These are phyloP conservation scores for Torymus texanus DNA, from an alignment of 2,888 invertebrate species.

Conservation along the genomic window DNA sequence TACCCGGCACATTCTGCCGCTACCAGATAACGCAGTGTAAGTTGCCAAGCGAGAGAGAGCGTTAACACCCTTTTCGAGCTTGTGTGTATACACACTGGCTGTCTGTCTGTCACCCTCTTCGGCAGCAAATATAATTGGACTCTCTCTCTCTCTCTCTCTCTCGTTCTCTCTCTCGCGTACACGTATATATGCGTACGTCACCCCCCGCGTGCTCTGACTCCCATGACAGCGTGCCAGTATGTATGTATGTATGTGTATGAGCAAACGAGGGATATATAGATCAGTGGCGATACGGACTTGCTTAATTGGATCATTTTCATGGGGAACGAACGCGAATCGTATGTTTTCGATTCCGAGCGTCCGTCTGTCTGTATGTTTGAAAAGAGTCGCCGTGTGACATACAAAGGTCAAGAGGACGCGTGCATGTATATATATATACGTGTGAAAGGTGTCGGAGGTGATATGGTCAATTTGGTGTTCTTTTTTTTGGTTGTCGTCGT, in stretches of 20 bases:
- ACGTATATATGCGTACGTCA: neutral
- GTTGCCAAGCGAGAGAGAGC: constrained; percentile 65
- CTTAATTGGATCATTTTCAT: constrained; percentile 73
- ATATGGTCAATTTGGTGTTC: constrained; percentile 18
- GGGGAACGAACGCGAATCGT: constrained; percentile 64
- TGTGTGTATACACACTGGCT: neutral
- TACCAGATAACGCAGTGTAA: constrained; percentile 73
- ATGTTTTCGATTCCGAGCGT: neutral
- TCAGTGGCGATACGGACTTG: constrained; percentile 13
- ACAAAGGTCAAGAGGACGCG: too few species aligned
- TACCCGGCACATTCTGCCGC: constrained; percentile 70
- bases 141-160: constrained; percentile 4
- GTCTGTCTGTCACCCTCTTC: constrained; percentile 32
- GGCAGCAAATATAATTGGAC: neutral
- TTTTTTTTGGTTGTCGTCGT: neutral
- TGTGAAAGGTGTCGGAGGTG: neutral
- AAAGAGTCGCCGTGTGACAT: too few species aligned
- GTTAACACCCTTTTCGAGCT: constrained; percentile 65
- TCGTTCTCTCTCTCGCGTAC: constrained; percentile 1
- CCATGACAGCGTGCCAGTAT: neutral
- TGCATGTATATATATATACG: too few species aligned
- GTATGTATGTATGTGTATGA: too few species aligned
- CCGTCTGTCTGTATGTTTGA: too few species aligned
- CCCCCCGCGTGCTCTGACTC: constrained; percentile 28
- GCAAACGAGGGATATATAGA: neutral